A percentile compares a stretch with the other conserved stretches of the same genome.
These are phyloP conservation scores for Spodoptera littoralis DNA, from an alignment of 2,888 invertebrate species.

Conservation along the genomic window DNA sequence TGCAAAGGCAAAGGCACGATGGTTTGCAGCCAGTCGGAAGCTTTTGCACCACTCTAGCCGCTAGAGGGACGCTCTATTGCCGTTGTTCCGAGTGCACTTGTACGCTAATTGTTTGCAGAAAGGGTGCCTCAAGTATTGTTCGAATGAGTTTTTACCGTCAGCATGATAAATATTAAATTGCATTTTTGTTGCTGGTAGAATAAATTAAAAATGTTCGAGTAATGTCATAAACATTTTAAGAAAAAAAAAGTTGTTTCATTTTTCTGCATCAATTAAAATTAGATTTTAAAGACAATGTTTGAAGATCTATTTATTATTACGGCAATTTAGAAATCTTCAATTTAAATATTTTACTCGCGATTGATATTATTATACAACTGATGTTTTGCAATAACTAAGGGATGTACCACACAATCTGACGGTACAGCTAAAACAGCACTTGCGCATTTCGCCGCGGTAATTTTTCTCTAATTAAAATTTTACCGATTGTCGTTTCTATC, in stretches of 20 bases:
- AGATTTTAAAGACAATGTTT: no score
- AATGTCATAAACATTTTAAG: no score
- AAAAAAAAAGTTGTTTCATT: no score
- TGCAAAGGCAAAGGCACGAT: conserved; percentile 81
- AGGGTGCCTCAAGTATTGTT: conserved; percentile 87
- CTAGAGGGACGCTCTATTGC: conserved; percentile 79
- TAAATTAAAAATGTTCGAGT: neutral
- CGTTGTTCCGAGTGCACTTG: conserved; percentile 85
- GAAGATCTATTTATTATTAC: conserved; percentile 8
- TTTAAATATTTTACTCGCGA: conserved; percentile 1
- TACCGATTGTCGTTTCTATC: conserved; percentile 83
- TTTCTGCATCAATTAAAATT: no score
- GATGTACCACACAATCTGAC: conserved; percentile 50
- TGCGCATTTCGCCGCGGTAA: conserved; percentile 82
- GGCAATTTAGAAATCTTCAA: neutral
- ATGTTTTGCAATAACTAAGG: neutral
- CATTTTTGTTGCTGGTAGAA: neutral
- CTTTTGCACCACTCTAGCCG: conserved; percentile 66
- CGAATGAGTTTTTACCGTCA: conserved; percentile 75
- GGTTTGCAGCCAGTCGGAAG: conserved; percentile 82
- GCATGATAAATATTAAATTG: conserved; percentile 57
- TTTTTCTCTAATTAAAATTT: conserved; percentile 89
- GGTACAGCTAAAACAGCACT: conserved; percentile 58
- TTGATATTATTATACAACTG: neutral
- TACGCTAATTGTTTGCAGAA: conserved; percentile 88